Evolutionary conservation across 1,140 invertebrate species (phyloP).

Genomic region (Orius insidiosus): DNA sequence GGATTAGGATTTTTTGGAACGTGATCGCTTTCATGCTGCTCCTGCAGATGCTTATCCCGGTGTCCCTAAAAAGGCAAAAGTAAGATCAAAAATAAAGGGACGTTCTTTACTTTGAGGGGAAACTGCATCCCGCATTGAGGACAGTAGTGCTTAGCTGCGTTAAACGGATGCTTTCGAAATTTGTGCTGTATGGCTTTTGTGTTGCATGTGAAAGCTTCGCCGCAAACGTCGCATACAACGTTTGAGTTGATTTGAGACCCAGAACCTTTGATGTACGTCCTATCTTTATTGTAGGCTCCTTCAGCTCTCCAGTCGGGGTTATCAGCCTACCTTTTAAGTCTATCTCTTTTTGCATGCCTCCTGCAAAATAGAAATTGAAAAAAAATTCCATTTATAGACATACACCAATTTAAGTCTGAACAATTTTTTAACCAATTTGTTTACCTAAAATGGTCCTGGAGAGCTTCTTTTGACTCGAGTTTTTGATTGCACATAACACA

Average conservation of each 20-base stretch:
- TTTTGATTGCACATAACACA: constrained; percentile 31
- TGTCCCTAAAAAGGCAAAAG: constrained; percentile 41
- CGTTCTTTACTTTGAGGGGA: constrained; percentile 38
- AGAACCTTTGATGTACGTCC: constrained; percentile 18
- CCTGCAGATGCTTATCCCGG: constrained; percentile 26
- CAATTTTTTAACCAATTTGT: background rate
- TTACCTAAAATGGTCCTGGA: constrained; percentile 33
- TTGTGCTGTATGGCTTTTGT: constrained; percentile 45
- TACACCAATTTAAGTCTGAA: background rate
- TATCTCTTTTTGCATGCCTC: constrained; percentile 34
- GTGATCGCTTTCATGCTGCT: constrained; percentile 21
- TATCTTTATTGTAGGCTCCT: constrained; percentile 15
- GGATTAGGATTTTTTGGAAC: constrained; percentile 27
- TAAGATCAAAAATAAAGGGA: constrained; percentile 24
- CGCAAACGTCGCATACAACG: constrained; percentile 37
- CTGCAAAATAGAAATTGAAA: constrained; percentile 23
- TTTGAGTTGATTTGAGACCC: constrained; percentile 16
- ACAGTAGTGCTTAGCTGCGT: constrained; percentile 43
- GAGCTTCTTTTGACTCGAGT: constrained; percentile 30
- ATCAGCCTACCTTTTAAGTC: constrained; percentile 26
- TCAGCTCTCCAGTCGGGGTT: constrained; percentile 19
- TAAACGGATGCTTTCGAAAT: constrained; percentile 43
- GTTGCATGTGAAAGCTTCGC: constrained; percentile 36
- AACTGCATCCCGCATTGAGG: constrained; percentile 49
- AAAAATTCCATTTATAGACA: background rate